A percentile compares a stretch with the other conserved stretches of the same genome.
Evolutionary conservation across 2,113 vertebrate species (phyloP).

Genomic region (Panthera tigris): DNA sequence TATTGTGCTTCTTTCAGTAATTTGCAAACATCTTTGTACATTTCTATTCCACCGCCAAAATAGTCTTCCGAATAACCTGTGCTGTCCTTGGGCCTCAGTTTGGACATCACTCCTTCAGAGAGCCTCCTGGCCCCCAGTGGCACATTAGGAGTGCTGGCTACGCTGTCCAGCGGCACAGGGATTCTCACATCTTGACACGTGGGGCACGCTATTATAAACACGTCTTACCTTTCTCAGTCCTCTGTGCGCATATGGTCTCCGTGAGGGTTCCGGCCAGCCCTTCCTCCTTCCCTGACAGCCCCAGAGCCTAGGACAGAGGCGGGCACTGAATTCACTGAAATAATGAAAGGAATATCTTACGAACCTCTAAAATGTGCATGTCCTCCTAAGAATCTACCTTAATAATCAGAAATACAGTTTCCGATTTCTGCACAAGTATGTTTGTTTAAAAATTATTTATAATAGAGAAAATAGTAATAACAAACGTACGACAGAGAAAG

Average conservation of each 20-base stretch:
- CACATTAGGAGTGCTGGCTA: fast-evolving
- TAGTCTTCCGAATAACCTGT: not conserved
- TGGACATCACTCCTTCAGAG: not conserved
- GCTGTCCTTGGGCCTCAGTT: not conserved
- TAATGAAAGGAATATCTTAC: not conserved
- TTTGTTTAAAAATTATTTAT: not conserved
- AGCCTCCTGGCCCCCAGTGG: fast-evolving
- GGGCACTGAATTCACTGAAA: not conserved
- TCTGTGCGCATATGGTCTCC: too few species aligned
- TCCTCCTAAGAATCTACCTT: not conserved
- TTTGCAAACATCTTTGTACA: not conserved
- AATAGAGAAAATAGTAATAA: not conserved
- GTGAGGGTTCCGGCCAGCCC: fast-evolving
- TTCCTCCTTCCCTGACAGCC: not conserved
- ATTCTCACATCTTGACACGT: not conserved
- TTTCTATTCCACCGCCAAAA: not conserved
- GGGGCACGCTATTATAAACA: not conserved
- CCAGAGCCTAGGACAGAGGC: too few species aligned
- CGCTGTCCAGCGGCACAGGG: not conserved
- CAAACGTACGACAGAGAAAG: not conserved
- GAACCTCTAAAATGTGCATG: not conserved
- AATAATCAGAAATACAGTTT: not conserved
- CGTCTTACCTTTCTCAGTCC: not conserved
- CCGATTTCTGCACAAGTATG: not conserved
- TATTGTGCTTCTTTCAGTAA: not conserved